Conservation (phyloP, 2,888 invertebrate genomes). For the Polymixis flavicincta region DNA sequence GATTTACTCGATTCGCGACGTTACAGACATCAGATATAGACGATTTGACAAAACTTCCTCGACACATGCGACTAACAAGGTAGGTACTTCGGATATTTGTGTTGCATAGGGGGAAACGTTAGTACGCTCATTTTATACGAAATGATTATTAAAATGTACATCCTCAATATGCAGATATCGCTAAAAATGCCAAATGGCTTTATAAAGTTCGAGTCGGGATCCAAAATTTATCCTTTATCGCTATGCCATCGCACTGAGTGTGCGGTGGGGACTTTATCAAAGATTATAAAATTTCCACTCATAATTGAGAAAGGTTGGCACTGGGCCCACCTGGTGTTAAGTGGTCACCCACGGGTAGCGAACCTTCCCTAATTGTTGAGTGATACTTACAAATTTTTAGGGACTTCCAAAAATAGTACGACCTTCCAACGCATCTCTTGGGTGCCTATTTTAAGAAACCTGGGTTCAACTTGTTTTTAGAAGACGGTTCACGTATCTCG, state of each 20-base stretch:
- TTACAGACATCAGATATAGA: constrained; percentile 40
- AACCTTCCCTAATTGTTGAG: constrained; percentile 51
- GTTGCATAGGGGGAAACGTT: not conserved
- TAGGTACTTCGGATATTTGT: constrained; percentile 3
- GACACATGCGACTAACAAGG: constrained; percentile 9
- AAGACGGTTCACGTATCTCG: not conserved
- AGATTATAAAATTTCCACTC: constrained; percentile 55
- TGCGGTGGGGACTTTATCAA: constrained; percentile 44
- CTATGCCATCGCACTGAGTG: constrained; percentile 29
- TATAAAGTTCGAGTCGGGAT: constrained; percentile 16
- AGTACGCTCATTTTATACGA: not conserved
- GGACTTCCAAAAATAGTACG: constrained; percentile 33
- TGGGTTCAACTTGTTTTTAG: constrained; percentile 10
- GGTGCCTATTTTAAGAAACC: constrained; percentile 31
- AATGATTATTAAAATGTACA: not conserved
- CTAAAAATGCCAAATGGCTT: constrained; percentile 28
- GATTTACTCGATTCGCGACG: constrained; percentile 44
- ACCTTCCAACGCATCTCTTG: constrained; percentile 21
- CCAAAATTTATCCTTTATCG: constrained; percentile 45
- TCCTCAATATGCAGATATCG: constrained; percentile 7
- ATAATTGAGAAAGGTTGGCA: constrained; percentile 54
- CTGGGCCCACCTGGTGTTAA: constrained; percentile 54
- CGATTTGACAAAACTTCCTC: constrained; percentile 47
- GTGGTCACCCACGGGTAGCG: constrained; percentile 40
- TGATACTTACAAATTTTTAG: constrained; percentile 43